phyloP scores from a whole-genome alignment of 2,888 invertebrate species.

The Agrilus biguttatus region DNA sequence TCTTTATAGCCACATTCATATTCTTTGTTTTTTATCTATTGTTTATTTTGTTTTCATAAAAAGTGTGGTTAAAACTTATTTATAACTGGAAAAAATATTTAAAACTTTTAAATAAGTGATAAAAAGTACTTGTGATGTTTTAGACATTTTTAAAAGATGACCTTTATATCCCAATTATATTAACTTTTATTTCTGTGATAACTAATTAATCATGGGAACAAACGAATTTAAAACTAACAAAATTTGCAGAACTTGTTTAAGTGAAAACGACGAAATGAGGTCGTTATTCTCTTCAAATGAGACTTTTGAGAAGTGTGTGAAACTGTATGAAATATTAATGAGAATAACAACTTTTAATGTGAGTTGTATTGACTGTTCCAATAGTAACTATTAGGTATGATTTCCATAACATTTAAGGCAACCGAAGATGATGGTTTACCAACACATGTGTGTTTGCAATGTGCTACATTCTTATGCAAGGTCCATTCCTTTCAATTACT shows the following conservation, averaged over 20 bases:
- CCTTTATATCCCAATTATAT: too few relatives aligned
- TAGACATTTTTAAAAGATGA: too few relatives aligned
- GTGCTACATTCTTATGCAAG: conserved; percentile 25
- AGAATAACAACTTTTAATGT: not conserved
- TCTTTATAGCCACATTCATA: too few relatives aligned
- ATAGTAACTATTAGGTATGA: not conserved
- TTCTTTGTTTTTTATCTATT: too few relatives aligned
- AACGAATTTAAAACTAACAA: conserved; percentile 19
- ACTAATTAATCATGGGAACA: too few relatives aligned
- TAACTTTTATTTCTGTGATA: too few relatives aligned
- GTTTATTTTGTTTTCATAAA: too few relatives aligned
- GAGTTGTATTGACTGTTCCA: not conserved
- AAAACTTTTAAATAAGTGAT: too few relatives aligned
- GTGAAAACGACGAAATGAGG: conserved; percentile 22
- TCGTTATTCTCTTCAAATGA: conserved; percentile 25
- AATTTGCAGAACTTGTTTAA: conserved; percentile 29
- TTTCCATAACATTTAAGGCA: conserved; percentile 15
- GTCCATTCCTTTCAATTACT: conserved; percentile 28
- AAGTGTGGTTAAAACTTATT: too few relatives aligned
- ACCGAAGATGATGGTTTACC: conserved; percentile 28
- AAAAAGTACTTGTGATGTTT: too few relatives aligned
- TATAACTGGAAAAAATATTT: too few relatives aligned
- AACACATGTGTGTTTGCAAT: conserved; percentile 26
- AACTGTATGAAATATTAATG: conserved; percentile 26
- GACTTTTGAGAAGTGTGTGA: conserved; percentile 19